Percentiles rank a stretch among this genome's conserved stretches.
phyloP scores from a whole-genome alignment of 1,140 invertebrate genomes.

The Lepidurus couesii region DNA sequence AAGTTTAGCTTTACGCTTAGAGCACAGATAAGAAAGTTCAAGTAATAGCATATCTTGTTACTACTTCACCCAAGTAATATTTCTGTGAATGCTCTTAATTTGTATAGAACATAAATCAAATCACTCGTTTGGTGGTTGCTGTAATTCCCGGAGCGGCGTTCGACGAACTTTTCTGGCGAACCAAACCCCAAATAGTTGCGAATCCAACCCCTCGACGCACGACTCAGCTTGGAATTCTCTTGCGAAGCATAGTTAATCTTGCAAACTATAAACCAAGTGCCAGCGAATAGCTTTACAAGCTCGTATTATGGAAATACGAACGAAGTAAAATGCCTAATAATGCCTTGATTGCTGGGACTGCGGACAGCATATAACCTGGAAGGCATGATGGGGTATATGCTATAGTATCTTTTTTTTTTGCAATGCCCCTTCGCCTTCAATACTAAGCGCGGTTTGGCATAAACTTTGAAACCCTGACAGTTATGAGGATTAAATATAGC shows the following conservation, averaged over 20 bases:
- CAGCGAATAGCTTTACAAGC: neutral
- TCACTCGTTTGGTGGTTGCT: too few species aligned
- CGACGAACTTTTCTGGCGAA: neutral
- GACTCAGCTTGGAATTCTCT: neutral
- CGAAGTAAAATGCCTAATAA: neutral
- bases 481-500: slow-evolving; percentile 20
- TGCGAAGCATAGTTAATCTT: neutral
- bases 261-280: neutral
- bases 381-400: neutral
- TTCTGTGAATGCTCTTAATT: too few species aligned
- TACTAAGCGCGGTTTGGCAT: neutral
- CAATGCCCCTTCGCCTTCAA: neutral
- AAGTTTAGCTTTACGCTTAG: neutral
- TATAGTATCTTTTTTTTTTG: neutral
- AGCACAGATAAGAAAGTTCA: too few species aligned
- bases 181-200: neutral
- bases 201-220: neutral
- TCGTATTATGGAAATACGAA: neutral
- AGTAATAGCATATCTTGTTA: too few species aligned
- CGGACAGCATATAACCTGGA: neutral
- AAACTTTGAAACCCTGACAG: neutral
- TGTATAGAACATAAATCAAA: too few species aligned
- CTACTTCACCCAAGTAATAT: too few species aligned
- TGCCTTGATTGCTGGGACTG: neutral
- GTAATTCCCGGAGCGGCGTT: too few species aligned